Percentiles rank a stretch among this genome's conserved stretches.
phyloP scores from a whole-genome alignment of 2,797 vertebrate genomes.

The Threskiornis aethiopicus region DNA sequence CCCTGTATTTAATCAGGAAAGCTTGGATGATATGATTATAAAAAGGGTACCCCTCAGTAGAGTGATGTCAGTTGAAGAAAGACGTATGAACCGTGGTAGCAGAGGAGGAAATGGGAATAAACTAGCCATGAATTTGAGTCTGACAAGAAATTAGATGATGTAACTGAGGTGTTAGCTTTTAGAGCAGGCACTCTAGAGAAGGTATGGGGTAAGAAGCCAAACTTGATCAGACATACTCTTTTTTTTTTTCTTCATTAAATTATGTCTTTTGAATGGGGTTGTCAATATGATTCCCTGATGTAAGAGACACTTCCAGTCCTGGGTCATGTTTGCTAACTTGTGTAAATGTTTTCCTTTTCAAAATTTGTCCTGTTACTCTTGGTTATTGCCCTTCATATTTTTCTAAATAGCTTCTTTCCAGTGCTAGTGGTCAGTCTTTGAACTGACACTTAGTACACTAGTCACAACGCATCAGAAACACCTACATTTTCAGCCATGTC shows the following conservation, averaged over 20 bases:
- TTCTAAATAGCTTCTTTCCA: not conserved
- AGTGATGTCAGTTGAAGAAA: not conserved
- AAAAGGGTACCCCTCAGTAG: not conserved
- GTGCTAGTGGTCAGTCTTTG: not conserved
- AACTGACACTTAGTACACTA: not conserved
- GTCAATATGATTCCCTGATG: not conserved
- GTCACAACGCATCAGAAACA: not conserved
- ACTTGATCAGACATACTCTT: rapidly evolving
- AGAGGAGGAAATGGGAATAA: not conserved
- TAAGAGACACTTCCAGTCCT: not conserved
- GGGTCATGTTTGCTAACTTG: not conserved
- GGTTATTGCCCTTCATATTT: not conserved
- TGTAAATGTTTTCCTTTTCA: not conserved
- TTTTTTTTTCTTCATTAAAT: not conserved
- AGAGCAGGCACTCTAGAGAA: not conserved
- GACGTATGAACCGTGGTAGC: not conserved
- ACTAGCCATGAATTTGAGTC: not conserved
- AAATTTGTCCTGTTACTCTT: not conserved
- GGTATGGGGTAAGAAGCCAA: not conserved
- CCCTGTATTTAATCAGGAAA: not conserved
- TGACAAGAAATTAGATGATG: not conserved
- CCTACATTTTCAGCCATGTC: rapidly evolving
- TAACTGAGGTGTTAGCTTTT: not conserved
- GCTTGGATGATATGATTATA: not conserved
- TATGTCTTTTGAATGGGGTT: not conserved